Percentiles rank a stretch among this genome's conserved stretches.
Evolutionary conservation across 1,140 invertebrate genomes (phyloP).

Genomic region (Planococcus citri): DNA sequence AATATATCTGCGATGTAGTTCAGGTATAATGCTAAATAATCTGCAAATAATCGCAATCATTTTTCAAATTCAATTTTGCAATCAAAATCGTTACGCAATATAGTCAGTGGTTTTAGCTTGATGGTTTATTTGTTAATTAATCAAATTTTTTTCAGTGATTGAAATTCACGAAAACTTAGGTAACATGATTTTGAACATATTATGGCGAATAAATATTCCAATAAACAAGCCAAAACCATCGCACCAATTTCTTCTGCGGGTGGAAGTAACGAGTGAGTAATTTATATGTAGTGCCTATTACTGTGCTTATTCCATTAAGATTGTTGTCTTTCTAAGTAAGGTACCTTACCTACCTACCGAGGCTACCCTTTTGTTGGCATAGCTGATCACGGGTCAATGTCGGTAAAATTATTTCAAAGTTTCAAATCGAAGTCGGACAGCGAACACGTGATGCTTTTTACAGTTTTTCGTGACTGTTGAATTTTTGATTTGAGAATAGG

Average conservation of each 20-base stretch:
- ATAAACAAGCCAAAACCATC: neutral
- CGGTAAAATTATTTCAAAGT: neutral
- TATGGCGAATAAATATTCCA: conserved; percentile 10
- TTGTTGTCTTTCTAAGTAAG: neutral
- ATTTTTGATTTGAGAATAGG: too few relatives aligned
- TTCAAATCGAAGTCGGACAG: neutral
- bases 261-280: conserved; percentile 11
- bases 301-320: neutral
- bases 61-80: too few relatives aligned
- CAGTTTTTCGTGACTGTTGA: neutral
- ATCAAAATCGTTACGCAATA: too few relatives aligned
- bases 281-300: too few relatives aligned
- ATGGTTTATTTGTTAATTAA: too few relatives aligned
- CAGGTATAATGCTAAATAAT: too few relatives aligned
- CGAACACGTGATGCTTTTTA: neutral
- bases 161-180: neutral
- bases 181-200: conserved; percentile 3
- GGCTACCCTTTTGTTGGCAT: neutral
- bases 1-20: too few relatives aligned
- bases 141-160: neutral
- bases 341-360: too few relatives aligned
- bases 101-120: too few relatives aligned
- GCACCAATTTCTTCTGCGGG: neutral
- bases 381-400: neutral
- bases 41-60: too few relatives aligned